These are phyloP conservation scores for Drosophila insularis DNA, from an alignment of 1,140 invertebrate genomes.

Conservation along the genomic window DNA sequence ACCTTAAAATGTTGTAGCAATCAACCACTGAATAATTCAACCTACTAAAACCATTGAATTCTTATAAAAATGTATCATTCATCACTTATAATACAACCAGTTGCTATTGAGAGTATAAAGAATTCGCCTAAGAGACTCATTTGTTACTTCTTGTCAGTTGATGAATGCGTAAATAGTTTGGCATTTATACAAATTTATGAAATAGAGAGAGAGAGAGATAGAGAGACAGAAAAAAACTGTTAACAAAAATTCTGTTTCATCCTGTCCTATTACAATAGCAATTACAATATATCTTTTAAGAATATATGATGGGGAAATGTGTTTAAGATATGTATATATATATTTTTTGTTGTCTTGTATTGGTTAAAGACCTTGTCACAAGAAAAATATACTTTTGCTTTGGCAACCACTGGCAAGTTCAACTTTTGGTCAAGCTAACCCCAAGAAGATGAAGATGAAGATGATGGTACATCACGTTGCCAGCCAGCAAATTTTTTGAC, in stretches of 20 bases:
- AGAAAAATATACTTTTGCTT: not conserved
- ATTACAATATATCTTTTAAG: too few species aligned
- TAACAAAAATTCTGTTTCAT: not conserved
- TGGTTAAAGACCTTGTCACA: not conserved
- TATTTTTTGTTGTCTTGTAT: not conserved
- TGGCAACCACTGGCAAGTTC: not conserved
- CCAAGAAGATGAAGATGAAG: not conserved
- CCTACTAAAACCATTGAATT: too few species aligned
- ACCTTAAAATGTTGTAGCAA: too few species aligned
- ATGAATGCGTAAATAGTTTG: constrained; percentile 51
- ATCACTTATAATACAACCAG: too few species aligned
- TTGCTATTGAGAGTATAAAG: not conserved
- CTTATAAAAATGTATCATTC: too few species aligned
- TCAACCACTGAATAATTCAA: too few species aligned
- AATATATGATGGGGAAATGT: too few species aligned
- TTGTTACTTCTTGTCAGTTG: constrained; percentile 19
- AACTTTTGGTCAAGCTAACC: not conserved
- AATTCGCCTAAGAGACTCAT: not conserved
- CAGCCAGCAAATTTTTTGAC: constrained; percentile 39
- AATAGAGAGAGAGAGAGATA: not conserved
- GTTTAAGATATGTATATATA: too few species aligned
- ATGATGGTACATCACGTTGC: not conserved
- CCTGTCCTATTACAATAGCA: not conserved
- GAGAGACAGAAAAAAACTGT: not conserved
- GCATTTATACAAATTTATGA: constrained; percentile 44